Base-by-base conservation (phyloP, 2,797 vertebrate species). In the Nannoperca obscura region DNA sequence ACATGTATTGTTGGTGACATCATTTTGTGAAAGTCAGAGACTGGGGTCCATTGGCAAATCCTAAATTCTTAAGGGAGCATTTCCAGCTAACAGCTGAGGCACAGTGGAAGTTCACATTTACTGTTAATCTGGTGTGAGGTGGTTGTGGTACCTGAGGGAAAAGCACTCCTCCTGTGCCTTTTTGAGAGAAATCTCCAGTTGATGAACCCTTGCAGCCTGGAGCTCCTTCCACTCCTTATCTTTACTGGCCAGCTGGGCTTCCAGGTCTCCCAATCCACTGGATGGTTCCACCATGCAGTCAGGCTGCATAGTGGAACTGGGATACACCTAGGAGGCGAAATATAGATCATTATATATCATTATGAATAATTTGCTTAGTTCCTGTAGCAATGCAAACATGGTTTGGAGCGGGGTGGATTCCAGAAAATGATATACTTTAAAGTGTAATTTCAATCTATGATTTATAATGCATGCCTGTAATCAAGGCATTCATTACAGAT, bases 221-320 rank as follows among this genome's bases (percentile, higher is more conserved):
- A 95, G 92, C 5, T 93, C 92, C 38, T 95, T 93, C 93, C 94
- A 95, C 83, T 96, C 96, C 69, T 89, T 92, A 76, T 96, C 95
- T 89, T 96, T 96, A 76, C 38, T 86, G 42, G 79, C 87, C 80
- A 96, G 85, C 63, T 95, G 90, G 44, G 90, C 47, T 7, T 92
- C 87, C 40, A 96, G 81, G 59, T 93, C 90, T 24, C 24, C 80
- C 64, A 88, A 82, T n/a, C n/a, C 78, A 57, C 44, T 54, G 36
- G n/a, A n/a, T n/a, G n/a, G n/a, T n/a, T 66, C 64, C 30, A 1
- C 12, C n/a, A n/a, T n/a, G n/a, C n/a, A n/a, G 0, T 49, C 50
- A 15, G 73, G 63, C 17, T 79, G 71, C 85, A 88, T 88, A 53
- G 2, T 60, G 53, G n/a, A 60, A 38, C 55, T 57, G 8, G n/a